Evolutionary conservation across 1,140 invertebrate genomes (phyloP).

Genomic region (Aphis craccivora): DNA sequence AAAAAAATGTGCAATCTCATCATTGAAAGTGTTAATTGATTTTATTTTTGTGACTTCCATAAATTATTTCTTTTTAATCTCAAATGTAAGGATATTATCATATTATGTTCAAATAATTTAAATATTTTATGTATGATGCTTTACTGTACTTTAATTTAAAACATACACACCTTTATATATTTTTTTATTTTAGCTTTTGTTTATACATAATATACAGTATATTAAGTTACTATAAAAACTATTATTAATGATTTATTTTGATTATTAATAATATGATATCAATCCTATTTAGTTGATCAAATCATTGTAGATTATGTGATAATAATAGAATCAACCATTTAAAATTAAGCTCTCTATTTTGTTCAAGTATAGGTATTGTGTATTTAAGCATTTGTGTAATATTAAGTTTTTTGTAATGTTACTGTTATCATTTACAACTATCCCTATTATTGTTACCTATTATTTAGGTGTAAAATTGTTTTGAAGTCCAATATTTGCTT

Average conservation of each 20-base stretch:
- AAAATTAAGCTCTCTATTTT: not conserved
- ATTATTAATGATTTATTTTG: not conserved
- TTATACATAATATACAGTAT: not conserved
- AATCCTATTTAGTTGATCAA: constrained; percentile 12
- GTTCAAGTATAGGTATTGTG: not conserved
- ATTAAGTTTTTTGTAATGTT: not conserved
- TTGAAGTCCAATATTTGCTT: not conserved
- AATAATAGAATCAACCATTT: not conserved
- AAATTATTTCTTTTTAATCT: not conserved
- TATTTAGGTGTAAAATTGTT: not conserved
- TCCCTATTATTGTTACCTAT: constrained; percentile 21
- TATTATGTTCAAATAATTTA: not conserved
- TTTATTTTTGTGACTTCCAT: not conserved
- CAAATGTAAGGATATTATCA: too few relatives aligned
- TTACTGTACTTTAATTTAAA: not conserved
- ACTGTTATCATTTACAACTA: not conserved
- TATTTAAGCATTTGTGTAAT: not conserved
- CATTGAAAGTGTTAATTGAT: not conserved
- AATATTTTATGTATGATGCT: not conserved
- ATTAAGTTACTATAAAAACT: not conserved
- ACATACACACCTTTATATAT: not conserved
- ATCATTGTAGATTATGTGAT: not conserved
- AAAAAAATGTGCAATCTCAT: constrained; percentile 15
- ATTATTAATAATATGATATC: not conserved
- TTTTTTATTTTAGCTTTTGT: not conserved